Percentiles rank a stretch among this genome's conserved stretches.
These are phyloP conservation scores for Schizothorax lantsangensis DNA, from an alignment of 2,797 vertebrate genomes.

Conservation along the genomic window DNA sequence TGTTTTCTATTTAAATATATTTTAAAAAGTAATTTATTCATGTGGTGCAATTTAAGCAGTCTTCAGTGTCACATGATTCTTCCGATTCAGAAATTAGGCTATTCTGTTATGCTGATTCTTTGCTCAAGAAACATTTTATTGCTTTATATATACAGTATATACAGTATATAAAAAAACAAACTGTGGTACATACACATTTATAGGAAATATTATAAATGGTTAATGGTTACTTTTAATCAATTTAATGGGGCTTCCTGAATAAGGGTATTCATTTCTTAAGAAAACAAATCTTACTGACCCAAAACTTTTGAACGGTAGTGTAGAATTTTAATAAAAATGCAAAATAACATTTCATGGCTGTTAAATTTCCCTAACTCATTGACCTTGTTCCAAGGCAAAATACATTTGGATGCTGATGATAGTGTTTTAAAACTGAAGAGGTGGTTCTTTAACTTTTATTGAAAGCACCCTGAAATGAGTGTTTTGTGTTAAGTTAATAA, in stretches of 20 bases:
- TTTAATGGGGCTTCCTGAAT: background rate
- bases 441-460: background rate
- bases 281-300: background rate
- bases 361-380: background rate
- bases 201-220: background rate
- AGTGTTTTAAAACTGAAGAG: background rate
- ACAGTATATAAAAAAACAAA: no score
- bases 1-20: background rate
- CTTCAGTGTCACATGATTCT: background rate
- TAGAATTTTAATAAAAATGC: background rate
- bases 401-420: background rate
- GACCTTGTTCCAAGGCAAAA: background rate
- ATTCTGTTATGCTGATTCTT: background rate
- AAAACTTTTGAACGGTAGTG: background rate
- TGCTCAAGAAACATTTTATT: background rate
- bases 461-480: background rate
- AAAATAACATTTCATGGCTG: background rate
- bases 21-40: background rate
- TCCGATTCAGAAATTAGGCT: background rate
- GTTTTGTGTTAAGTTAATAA: conserved; percentile 19
- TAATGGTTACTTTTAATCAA: background rate
- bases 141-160: no score
- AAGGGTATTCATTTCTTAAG: background rate
- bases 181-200: background rate
- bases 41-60: background rate